Evolutionary conservation across 2,797 vertebrate genomes (phyloP).

Genomic region (Dallia pectoralis): DNA sequence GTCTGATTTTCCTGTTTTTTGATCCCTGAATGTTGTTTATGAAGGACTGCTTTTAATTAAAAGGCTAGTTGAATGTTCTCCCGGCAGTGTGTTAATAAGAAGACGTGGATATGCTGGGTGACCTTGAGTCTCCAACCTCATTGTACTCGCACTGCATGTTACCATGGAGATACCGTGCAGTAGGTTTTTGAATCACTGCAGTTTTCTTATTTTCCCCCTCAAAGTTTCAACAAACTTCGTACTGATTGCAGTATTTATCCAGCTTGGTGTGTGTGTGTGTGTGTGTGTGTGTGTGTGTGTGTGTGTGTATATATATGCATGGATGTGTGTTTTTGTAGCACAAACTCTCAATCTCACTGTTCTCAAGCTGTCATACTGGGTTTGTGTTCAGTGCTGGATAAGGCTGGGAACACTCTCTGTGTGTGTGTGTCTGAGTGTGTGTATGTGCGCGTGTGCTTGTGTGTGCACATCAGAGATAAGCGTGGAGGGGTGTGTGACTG

Average conservation of each 20-base stretch:
- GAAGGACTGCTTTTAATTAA: slow-evolving; percentile 60
- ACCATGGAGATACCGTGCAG: slow-evolving; percentile 70
- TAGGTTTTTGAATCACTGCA: background rate
- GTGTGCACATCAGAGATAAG: slow-evolving; percentile 37
- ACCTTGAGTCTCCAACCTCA: slow-evolving; percentile 69
- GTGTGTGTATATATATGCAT: slow-evolving; percentile 3
- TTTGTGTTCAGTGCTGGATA: slow-evolving; percentile 8
- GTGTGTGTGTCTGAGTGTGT: background rate
- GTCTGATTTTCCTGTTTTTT: slow-evolving; percentile 49
- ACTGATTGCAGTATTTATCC: background rate
- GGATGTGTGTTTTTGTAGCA: slow-evolving; percentile 14
- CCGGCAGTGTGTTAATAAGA: slow-evolving; percentile 62
- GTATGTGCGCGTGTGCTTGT: slow-evolving; percentile 7
- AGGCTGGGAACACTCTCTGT: background rate
- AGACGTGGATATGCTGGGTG: slow-evolving; percentile 71
- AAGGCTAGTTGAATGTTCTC: slow-evolving; percentile 55
- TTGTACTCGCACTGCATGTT: slow-evolving; percentile 61
- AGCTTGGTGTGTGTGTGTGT: slow-evolving; percentile 21
- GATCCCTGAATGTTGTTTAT: slow-evolving; percentile 35
- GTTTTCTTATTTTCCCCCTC: slow-evolving; percentile 23
- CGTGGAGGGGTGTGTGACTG: slow-evolving; percentile 32
- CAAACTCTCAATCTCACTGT: background rate
- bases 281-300: slow-evolving; percentile 24
- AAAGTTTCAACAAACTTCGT: slow-evolving; percentile 44
- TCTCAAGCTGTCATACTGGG: background rate